These are phyloP conservation scores for Anoplius nigerrimus DNA, from an alignment of 2,888 invertebrate species.

Conservation along the genomic window DNA sequence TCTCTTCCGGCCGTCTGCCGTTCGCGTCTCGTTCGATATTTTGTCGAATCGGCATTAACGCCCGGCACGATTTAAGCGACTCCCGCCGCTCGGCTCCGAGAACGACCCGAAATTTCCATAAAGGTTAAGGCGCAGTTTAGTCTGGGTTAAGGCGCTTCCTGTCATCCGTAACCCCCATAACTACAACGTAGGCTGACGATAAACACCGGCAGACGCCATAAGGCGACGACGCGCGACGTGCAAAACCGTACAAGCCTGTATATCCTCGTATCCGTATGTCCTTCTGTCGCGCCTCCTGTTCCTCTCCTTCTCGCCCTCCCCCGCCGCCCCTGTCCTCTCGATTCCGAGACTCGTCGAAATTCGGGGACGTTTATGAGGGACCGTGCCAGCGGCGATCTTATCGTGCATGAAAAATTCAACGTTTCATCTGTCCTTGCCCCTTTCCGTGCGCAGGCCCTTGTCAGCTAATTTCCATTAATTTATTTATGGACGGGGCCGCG, in stretches of 20 bases:
- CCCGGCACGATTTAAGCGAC: conserved; percentile 21
- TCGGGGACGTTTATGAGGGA: conserved; percentile 61
- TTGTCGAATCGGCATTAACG: conserved; percentile 8
- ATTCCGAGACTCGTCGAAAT: conserved; percentile 54
- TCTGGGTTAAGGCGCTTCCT: conserved; percentile 52
- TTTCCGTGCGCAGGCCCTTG: conserved; percentile 31
- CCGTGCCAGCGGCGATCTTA: conserved; percentile 50
- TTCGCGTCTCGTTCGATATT: too few relatives aligned
- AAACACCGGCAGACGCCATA: conserved; percentile 37
- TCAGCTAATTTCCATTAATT: conserved; percentile 47
- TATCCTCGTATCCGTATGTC: conserved; percentile 17
- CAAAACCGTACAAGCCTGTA: conserved; percentile 42
- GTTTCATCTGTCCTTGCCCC: conserved; percentile 46
- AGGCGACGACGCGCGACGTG: conserved; percentile 54
- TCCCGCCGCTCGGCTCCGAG: conserved; percentile 5
- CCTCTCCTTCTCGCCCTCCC: conserved; percentile 28
- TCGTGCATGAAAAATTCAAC: conserved; percentile 58
- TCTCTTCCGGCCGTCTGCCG: too few relatives aligned
- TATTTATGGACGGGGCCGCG: conserved; percentile 34
- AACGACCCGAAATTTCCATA: conserved; percentile 53
- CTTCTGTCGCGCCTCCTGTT: conserved; percentile 18
- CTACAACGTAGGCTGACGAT: conserved; percentile 10
- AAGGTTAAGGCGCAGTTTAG: conserved; percentile 51
- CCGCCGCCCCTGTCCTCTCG: conserved; percentile 23
- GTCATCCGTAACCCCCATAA: conserved; percentile 38